Percentiles rank a stretch among this genome's conserved stretches.
Conservation (phyloP, 1,140 invertebrate genomes). For the Andricus grossulariae region DNA sequence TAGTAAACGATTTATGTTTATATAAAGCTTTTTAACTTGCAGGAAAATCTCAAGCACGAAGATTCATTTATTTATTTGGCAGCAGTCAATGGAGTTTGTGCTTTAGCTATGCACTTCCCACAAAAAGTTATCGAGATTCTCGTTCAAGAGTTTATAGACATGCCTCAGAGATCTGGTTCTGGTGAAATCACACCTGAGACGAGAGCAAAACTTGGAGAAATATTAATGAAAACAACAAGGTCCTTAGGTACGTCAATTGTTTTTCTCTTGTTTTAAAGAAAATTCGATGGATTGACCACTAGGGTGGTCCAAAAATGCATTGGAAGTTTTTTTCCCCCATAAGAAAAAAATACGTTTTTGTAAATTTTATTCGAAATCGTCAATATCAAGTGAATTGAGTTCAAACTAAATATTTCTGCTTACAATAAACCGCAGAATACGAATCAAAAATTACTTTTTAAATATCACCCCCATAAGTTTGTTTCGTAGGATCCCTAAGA, state of each 20-base stretch:
- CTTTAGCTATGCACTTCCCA: conserved; percentile 80
- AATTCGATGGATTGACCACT: neutral
- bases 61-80: conserved; percentile 91
- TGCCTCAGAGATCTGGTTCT: conserved; percentile 63
- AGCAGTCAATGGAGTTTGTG: conserved; percentile 85
- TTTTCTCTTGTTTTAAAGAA: neutral
- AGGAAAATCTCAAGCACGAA: conserved; percentile 85
- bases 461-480: no score
- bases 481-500: no score
- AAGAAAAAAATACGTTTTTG: no score
- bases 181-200: conserved; percentile 78
- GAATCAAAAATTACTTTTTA: no score
- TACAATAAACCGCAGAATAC: no score
- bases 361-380: no score
- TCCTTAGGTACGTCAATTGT: conserved; percentile 78
- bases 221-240: conserved; percentile 84
- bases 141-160: conserved; percentile 78
- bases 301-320: no score
- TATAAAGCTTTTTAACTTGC: conserved; percentile 57
- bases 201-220: conserved; percentile 89
- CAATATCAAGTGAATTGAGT: no score
- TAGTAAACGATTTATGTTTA: conserved; percentile 35
- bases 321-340: no score
- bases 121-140: conserved; percentile 82
- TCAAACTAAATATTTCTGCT: no score